Evolutionary conservation across 2,113 vertebrate species (phyloP).

Genomic region (Guaruba guarouba): DNA sequence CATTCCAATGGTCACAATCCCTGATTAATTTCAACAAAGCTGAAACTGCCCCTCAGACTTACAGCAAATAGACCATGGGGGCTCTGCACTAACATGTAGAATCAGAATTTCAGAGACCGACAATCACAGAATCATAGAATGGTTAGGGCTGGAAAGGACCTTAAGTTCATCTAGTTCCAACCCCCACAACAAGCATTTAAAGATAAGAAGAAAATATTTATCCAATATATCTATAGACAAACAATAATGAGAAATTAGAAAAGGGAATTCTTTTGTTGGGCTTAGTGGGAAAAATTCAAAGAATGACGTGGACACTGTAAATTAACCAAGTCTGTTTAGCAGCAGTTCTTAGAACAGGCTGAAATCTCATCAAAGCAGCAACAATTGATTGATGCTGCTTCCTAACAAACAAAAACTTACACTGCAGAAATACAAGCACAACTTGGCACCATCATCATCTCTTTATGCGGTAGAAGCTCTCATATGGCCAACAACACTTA

Average conservation of each 20-base stretch:
- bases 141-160: background rate
- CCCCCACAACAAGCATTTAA: background rate
- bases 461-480: background rate
- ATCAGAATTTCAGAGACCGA: background rate
- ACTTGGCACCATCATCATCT: background rate
- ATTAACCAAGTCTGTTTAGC: background rate
- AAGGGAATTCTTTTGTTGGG: background rate
- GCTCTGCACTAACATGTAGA: background rate
- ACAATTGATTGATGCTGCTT: background rate
- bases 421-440: background rate
- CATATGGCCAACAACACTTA: background rate
- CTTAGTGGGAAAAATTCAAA: background rate
- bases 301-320: background rate
- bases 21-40: background rate
- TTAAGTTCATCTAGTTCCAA: background rate
- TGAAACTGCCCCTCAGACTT: background rate
- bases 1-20: background rate
- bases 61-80: background rate
- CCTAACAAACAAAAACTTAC: slow-evolving; percentile 1
- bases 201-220: background rate
- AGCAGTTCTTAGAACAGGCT: background rate
- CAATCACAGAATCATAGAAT: background rate
- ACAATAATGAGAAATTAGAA: background rate
- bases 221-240: background rate
- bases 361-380: background rate